Evolutionary conservation across 2,888 invertebrate genomes (phyloP).

Genomic region (Cryptophagus acutangulus): DNA sequence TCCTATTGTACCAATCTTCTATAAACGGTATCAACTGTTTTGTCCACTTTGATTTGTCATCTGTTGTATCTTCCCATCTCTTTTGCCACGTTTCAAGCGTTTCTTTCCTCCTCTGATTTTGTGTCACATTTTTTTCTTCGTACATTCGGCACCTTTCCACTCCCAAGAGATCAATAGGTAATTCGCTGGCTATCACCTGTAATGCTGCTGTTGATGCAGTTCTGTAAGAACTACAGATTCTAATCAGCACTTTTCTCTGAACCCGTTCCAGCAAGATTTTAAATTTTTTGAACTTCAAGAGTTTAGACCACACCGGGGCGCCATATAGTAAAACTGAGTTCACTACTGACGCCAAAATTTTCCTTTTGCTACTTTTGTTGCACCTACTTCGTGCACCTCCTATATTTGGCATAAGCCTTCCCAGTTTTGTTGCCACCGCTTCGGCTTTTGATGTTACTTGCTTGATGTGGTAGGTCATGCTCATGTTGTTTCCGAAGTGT

Average conservation of each 20-base stretch:
- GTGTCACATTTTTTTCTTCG: neutral
- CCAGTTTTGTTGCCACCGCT: neutral
- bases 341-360: conserved; percentile 3
- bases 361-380: too few species aligned
- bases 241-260: conserved; percentile 1
- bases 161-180: conserved; percentile 1
- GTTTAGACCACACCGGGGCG: conserved; percentile 4
- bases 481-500: conserved; percentile 6
- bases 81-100: neutral
- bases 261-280: neutral
- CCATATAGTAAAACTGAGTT: conserved; percentile 7
- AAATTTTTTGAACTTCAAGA: neutral
- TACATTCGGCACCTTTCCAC: conserved; percentile 1
- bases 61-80: neutral
- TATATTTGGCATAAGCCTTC: conserved; percentile 12
- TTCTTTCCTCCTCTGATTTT: neutral
- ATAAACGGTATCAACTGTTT: conserved; percentile 3
- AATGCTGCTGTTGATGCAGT: neutral
- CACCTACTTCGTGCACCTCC: conserved; percentile 3
- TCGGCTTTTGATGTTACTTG: conserved; percentile 8
- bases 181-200: neutral
- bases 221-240: neutral
- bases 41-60: conserved; percentile 1
- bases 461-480: conserved; percentile 5
- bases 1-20: neutral